phyloP scores from a whole-genome alignment of 2,113 vertebrate genomes.

The Epinephelus moara region DNA sequence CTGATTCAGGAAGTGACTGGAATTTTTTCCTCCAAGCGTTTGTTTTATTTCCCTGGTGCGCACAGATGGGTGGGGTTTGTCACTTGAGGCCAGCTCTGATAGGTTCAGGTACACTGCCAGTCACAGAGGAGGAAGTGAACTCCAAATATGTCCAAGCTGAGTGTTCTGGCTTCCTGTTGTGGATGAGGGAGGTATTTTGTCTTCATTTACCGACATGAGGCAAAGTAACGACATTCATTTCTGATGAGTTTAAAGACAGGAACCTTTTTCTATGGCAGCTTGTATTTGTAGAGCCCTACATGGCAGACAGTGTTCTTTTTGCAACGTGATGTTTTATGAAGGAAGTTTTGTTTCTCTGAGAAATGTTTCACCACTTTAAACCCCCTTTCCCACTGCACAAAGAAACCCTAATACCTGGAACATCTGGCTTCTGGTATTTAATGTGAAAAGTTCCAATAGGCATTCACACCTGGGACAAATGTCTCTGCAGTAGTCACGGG shows the following conservation, averaged over 20 bases:
- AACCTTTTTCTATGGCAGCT: not conserved
- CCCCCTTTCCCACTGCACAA: too few relatives aligned
- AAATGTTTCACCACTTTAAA: not conserved
- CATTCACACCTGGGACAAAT: too few relatives aligned
- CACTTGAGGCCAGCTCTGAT: not conserved
- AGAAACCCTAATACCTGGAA: too few relatives aligned
- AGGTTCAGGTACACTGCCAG: not conserved
- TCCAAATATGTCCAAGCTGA: not conserved
- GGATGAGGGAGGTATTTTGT: not conserved
- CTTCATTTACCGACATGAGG: not conserved
- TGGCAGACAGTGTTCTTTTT: not conserved
- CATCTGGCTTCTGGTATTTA: too few relatives aligned
- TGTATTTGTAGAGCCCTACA: not conserved
- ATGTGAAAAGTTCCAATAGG: too few relatives aligned
- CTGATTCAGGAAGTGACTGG: not conserved
- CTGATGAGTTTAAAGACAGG: not conserved
- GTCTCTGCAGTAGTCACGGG: too few relatives aligned
- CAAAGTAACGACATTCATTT: not conserved
- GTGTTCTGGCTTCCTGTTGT: not conserved
- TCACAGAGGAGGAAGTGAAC: slow-evolving; percentile 9
- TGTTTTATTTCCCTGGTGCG: not conserved
- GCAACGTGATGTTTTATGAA: not conserved
- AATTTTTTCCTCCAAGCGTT: not conserved
- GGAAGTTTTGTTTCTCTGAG: not conserved
- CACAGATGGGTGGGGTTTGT: slow-evolving; percentile 17